Evolutionary conservation across 2,113 vertebrate genomes (phyloP).

Genomic region (Dasyurus viverrinus): DNA sequence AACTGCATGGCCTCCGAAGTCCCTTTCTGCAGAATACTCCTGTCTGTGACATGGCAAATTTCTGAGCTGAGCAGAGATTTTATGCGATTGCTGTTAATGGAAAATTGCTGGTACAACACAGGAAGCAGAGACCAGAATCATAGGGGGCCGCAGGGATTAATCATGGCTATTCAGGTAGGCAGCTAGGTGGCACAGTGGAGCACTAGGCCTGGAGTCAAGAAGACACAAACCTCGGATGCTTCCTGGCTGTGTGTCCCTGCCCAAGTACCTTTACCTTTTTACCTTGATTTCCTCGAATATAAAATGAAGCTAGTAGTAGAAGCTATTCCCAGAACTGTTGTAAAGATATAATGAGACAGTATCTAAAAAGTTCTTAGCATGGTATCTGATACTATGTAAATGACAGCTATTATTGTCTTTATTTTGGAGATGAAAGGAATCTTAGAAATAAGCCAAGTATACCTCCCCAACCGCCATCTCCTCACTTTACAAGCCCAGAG

Average conservation of each 20-base stretch:
- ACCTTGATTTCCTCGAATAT: background rate
- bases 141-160: background rate
- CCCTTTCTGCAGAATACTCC: background rate
- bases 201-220: background rate
- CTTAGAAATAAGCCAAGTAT: background rate
- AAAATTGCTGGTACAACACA: background rate
- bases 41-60: background rate
- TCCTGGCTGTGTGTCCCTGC: background rate
- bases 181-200: background rate
- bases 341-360: background rate
- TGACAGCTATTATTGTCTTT: background rate
- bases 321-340: background rate
- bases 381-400: background rate
- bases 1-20: background rate
- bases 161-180: background rate
- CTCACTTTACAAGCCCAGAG: background rate
- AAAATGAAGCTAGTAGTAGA: background rate
- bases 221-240: background rate
- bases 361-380: background rate
- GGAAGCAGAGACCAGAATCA: background rate
- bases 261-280: background rate
- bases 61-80: background rate
- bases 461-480: background rate
- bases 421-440: background rate
- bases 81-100: background rate